phyloP scores from a whole-genome alignment of 2,797 vertebrate genomes.

The Anas georgica region DNA sequence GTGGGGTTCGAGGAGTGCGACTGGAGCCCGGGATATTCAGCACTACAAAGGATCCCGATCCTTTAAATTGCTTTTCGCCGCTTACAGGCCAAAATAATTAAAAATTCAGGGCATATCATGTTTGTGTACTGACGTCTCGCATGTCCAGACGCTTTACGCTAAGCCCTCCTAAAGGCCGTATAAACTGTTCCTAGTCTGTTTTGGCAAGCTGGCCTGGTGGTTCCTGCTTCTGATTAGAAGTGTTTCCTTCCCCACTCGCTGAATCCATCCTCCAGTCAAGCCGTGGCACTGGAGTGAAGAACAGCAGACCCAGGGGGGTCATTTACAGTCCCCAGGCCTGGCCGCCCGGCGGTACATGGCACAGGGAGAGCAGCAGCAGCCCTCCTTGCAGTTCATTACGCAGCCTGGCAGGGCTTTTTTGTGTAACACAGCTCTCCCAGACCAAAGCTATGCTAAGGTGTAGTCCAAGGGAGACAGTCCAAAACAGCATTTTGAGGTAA shows the following conservation, averaged over 20 bases:
- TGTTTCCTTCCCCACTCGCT: neutral
- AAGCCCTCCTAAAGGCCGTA: neutral
- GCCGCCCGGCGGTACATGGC: neutral
- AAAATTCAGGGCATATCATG: neutral
- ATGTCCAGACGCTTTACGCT: neutral
- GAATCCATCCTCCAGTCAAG: neutral
- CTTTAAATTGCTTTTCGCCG: neutral
- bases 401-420: neutral
- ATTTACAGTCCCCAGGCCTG: neutral
- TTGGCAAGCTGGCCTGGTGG: neutral
- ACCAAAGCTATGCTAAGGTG: neutral
- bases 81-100: neutral
- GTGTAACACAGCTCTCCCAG: neutral
- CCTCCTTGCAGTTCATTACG: neutral
- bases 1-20: neutral
- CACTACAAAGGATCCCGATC: neutral
- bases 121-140: constrained; percentile 2
- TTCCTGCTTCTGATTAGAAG: constrained; percentile 34
- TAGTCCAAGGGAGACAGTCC: neutral
- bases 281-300: neutral
- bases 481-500: neutral
- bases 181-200: constrained; percentile 28
- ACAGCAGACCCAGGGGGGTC: neutral
- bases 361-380: neutral
- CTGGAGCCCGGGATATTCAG: neutral